These are phyloP conservation scores for Takifugu bimaculatus DNA, from an alignment of 2,113 vertebrate species.

Conservation along the genomic window DNA sequence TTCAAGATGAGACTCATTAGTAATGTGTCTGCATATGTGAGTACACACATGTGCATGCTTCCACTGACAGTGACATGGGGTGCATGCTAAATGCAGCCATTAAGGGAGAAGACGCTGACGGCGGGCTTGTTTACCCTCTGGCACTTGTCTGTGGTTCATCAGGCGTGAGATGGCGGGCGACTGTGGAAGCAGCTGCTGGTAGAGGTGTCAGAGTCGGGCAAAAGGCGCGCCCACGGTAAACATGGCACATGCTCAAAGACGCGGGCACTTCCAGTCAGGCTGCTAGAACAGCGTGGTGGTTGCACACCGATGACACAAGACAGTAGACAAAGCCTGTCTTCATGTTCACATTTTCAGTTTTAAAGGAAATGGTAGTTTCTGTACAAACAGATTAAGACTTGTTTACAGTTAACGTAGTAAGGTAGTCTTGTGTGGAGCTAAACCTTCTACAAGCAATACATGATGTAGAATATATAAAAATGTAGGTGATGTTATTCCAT, in stretches of 20 bases:
- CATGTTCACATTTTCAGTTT: constrained; percentile 45
- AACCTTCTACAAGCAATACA: too few species aligned
- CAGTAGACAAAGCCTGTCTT: constrained; percentile 39
- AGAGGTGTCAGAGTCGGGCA: constrained; percentile 7
- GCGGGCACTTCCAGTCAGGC: constrained; percentile 30
- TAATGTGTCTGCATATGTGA: constrained; percentile 47
- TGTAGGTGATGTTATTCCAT: too few species aligned
- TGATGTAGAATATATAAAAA: too few species aligned
- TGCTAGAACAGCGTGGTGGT: constrained; percentile 9
- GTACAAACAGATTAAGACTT: constrained; percentile 13
- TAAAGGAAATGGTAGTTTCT: neutral
- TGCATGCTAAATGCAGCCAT: constrained; percentile 56
- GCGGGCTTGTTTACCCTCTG: constrained; percentile 64
- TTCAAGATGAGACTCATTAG: constrained; percentile 59
- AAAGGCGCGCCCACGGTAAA: neutral
- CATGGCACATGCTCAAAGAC: constrained; percentile 20
- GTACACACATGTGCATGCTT: constrained; percentile 40
- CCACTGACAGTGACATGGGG: constrained; percentile 46
- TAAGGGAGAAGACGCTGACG: constrained; percentile 41
- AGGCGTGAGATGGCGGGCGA: constrained; percentile 39
- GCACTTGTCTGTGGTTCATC: constrained; percentile 58
- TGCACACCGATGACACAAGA: constrained; percentile 13
- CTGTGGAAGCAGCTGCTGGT: constrained; percentile 36
- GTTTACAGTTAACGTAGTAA: too few species aligned
- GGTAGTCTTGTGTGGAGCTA: too few species aligned